Conservation (phyloP, 2,888 invertebrate species). For the Agriotes lineatus region DNA sequence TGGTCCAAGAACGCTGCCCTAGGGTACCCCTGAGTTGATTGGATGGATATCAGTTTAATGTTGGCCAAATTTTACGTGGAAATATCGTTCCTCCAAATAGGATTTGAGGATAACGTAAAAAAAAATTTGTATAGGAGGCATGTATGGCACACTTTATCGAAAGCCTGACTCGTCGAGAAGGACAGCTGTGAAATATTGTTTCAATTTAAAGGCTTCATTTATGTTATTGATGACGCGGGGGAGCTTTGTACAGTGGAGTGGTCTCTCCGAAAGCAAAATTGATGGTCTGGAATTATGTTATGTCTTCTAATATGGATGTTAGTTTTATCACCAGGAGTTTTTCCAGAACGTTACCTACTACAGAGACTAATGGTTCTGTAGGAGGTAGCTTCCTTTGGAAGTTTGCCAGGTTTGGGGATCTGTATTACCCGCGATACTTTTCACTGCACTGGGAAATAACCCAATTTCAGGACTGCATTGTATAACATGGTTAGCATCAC, state of each 20-base stretch:
- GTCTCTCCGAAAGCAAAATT: background rate
- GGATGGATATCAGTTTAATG: background rate
- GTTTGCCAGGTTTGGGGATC: background rate
- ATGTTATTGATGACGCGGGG: too few species aligned
- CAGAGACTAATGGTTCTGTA: background rate
- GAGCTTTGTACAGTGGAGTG: background rate
- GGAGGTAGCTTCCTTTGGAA: background rate
- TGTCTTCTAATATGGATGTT: background rate
- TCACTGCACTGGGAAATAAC: background rate
- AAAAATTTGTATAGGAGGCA: slow-evolving; percentile 27
- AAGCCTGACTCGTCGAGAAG: too few species aligned
- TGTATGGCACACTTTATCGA: slow-evolving; percentile 41
- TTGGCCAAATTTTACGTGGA: slow-evolving; percentile 17
- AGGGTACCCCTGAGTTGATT: slow-evolving; percentile 45
- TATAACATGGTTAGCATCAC: background rate
- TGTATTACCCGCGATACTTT: too few species aligned
- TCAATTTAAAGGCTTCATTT: too few species aligned
- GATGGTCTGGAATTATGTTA: background rate
- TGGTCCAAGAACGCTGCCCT: slow-evolving; percentile 25
- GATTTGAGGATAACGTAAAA: slow-evolving; percentile 38
- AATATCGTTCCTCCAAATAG: slow-evolving; percentile 32
- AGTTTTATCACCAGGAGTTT: background rate
- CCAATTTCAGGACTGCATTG: too few species aligned
- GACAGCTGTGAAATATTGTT: background rate
- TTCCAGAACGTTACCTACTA: background rate